Base-by-base conservation (phyloP, 2,113 vertebrate genomes). In the Limanda limanda region DNA sequence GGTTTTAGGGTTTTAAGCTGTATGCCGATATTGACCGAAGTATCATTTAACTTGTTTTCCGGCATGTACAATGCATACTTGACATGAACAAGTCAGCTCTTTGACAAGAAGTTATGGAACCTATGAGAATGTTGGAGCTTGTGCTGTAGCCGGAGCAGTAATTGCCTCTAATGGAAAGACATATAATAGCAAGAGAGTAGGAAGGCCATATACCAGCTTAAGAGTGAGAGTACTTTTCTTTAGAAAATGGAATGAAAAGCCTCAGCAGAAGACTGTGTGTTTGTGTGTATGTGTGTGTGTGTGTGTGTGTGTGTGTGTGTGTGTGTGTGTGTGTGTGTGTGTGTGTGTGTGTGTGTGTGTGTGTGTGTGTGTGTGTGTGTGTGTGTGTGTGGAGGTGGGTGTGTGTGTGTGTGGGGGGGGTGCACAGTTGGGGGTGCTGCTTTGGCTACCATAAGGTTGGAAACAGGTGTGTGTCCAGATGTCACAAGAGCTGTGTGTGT, bases 121-220 rank as follows among this genome's bases (percentile, higher is more conserved):
- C 0, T 64, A 74, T 80, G 75, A 90, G 84, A 78, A 88, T 81
- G 88, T 82, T 71, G 74, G 56, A 78, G 82, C 85, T 25, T 59
- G 83, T 23, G 1, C 83, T 76, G 80, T 11, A 76, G 73, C 68
- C 66, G 71, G 73, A 88, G 79, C 74, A 58, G 85, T 89, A 89
- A 92, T 93, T 90, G 88, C 87, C 86, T 89, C 82, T 93, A 90
- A 92, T 91, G 91, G 89, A 89, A 88, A 88, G 69, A 84, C 78
- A 75, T 88, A 88, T 91, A 91, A 92, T 91, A 90, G 88, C 86
- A 84, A 80, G 85, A 88, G 86, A 88, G 84, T 64, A 79, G 83
- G 88, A 88, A 89, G 88, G 87, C 79, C 87, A 90, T 75, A 83
- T 81, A 86, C 65, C 78, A 83, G 84, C 86, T 83, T 76, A 81